These are phyloP conservation scores for Oreocharis arfaki DNA, from an alignment of 2,113 vertebrate genomes.

Conservation along the genomic window DNA sequence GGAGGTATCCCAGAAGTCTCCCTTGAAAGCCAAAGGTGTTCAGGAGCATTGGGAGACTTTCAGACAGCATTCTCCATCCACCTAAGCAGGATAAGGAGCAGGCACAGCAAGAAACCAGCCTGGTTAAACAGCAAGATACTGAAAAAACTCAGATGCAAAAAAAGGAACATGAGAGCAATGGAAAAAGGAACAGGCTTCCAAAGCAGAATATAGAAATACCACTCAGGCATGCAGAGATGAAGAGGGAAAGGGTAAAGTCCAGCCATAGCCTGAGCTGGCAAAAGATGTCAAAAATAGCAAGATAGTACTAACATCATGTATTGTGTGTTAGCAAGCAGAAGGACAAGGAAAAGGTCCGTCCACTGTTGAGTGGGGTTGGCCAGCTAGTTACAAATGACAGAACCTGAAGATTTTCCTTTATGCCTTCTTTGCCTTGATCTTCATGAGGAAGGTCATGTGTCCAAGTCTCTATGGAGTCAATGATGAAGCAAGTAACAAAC, in stretches of 20 bases:
- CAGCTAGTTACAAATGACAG: not conserved
- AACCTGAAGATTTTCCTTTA: not conserved
- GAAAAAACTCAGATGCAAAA: not conserved
- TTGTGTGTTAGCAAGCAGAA: not conserved
- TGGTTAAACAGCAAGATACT: not conserved
- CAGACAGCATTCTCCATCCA: not conserved
- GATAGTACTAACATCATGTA: not conserved
- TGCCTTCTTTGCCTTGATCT: not conserved
- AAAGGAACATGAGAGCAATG: not conserved
- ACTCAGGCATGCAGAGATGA: not conserved
- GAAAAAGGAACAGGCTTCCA: not conserved
- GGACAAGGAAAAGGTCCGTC: not conserved
- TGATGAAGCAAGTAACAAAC: not conserved
- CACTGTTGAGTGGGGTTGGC: not conserved
- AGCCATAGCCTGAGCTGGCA: not conserved
- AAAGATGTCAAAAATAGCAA: not conserved
- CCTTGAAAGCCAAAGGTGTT: not conserved
- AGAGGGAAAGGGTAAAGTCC: not conserved
- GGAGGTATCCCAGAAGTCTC: not conserved
- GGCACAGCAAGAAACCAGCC: not conserved
- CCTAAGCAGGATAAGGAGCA: not conserved
- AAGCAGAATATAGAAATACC: not conserved
- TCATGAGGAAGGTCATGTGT: not conserved
- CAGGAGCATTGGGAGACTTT: not conserved
- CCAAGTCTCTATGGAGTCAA: not conserved